These are phyloP conservation scores for Lepidocolaptes lacrymiger DNA, from an alignment of 2,797 vertebrate genomes.

Conservation along the genomic window DNA sequence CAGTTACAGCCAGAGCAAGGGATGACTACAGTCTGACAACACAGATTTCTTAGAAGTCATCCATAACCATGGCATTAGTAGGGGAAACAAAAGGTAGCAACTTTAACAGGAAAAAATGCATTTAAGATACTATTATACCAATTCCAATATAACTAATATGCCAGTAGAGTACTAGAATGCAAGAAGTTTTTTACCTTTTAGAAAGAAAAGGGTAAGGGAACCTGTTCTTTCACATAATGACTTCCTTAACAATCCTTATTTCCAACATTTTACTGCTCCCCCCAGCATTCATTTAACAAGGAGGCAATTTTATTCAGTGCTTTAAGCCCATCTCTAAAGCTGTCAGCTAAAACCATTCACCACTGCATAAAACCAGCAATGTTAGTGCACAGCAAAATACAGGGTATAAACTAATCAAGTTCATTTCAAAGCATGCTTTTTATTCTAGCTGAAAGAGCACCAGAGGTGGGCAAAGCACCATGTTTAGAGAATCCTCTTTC, in stretches of 20 bases:
- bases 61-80: background rate
- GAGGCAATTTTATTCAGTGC: conserved; percentile 40
- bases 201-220: background rate
- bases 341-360: conserved; percentile 38
- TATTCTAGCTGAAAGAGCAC: background rate
- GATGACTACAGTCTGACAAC: background rate
- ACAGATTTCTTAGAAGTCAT: background rate
- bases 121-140: background rate
- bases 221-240: background rate
- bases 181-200: background rate
- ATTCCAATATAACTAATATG: background rate
- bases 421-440: conserved; percentile 11
- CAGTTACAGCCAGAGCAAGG: background rate
- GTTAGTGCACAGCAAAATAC: background rate
- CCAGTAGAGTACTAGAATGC: background rate
- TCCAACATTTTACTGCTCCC: conserved; percentile 9
- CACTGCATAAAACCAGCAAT: background rate
- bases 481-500: background rate
- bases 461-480: conserved; percentile 13
- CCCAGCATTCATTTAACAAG: conserved; percentile 37
- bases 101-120: background rate
- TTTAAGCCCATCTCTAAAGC: conserved; percentile 44
- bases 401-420: conserved; percentile 22
- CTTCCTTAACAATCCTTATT: conserved; percentile 34
- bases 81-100: background rate